A percentile compares a stretch with the other conserved stretches of the same genome.
These are phyloP conservation scores for Drosophila kurseongensis DNA, from an alignment of 1,140 invertebrate genomes.

Conservation along the genomic window DNA sequence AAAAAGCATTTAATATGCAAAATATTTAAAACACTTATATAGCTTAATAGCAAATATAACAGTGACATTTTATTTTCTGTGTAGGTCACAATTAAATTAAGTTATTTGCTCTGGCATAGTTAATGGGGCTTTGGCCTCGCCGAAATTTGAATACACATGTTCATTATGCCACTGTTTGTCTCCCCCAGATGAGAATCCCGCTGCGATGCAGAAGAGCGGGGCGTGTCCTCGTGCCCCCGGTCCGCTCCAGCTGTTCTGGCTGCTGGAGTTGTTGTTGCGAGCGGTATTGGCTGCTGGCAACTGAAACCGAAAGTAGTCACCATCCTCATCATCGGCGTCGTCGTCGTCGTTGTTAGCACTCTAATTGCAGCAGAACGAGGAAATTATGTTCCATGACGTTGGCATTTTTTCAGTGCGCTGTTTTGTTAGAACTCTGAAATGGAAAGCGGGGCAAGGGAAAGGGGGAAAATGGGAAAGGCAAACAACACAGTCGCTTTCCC, in stretches of 20 bases:
- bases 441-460: slow-evolving; percentile 9
- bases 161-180: slow-evolving; percentile 51
- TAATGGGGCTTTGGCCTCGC: slow-evolving; percentile 27
- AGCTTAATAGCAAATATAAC: background rate
- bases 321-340: background rate
- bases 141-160: slow-evolving; percentile 63
- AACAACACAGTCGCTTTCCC: slow-evolving; percentile 53
- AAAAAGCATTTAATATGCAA: too few relatives aligned
- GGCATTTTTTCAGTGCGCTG: slow-evolving; percentile 24
- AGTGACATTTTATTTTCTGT: background rate
- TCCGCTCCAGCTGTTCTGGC: slow-evolving; percentile 11
- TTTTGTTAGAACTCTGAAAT: slow-evolving; percentile 32
- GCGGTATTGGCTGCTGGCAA: slow-evolving; percentile 43
- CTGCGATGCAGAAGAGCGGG: slow-evolving; percentile 79
- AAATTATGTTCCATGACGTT: slow-evolving; percentile 56
- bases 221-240: slow-evolving; percentile 18
- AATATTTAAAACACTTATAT: too few relatives aligned
- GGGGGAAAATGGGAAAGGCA: slow-evolving; percentile 38
- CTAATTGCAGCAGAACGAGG: slow-evolving; percentile 46
- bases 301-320: slow-evolving; percentile 42
- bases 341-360: slow-evolving; percentile 25
- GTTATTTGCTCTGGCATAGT: slow-evolving; percentile 45
- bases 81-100: slow-evolving; percentile 68
- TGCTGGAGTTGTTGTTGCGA: slow-evolving; percentile 20
- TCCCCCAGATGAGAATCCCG: slow-evolving; percentile 78